Percentiles rank a stretch among this genome's conserved stretches.
Conservation (phyloP, 2,113 vertebrate genomes). For the Lampris megalopsis region DNA sequence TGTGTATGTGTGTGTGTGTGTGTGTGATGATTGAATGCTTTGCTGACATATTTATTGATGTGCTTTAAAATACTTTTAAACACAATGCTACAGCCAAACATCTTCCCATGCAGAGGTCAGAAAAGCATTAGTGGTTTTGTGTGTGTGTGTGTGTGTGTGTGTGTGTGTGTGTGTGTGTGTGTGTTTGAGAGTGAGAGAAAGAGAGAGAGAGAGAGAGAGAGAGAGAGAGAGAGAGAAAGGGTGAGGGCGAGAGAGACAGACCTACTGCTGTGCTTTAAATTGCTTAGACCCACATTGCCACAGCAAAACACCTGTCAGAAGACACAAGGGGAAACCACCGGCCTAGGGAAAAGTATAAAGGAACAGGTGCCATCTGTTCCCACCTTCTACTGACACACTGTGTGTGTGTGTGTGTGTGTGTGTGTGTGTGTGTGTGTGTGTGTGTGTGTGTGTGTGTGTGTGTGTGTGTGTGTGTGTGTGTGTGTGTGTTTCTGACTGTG, state of each 20-base stretch:
- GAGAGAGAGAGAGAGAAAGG: neutral
- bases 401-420: conserved; percentile 6
- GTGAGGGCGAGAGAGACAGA: neutral
- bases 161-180: neutral
- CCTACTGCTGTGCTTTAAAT: conserved; percentile 49
- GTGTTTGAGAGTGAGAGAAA: conserved; percentile 3
- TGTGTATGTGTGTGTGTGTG: conserved; percentile 2
- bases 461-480: neutral
- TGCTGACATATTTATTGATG: neutral
- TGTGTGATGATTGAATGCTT: neutral
- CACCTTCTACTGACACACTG: conserved; percentile 5
- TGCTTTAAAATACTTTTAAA: neutral
- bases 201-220: neutral
- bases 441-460: neutral
- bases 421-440: conserved; percentile 7
- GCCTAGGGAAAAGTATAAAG: conserved; percentile 23
- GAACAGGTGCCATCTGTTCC: conserved; percentile 55
- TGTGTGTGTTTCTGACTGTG: neutral
- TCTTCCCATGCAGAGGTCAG: neutral
- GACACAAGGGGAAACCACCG: conserved; percentile 40
- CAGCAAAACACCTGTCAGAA: conserved; percentile 48
- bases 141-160: neutral
- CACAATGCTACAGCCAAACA: neutral
- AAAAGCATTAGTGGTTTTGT: neutral
- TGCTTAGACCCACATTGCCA: conserved; percentile 46